phyloP scores from a whole-genome alignment of 2,888 invertebrate species.

The Apantesis nais region DNA sequence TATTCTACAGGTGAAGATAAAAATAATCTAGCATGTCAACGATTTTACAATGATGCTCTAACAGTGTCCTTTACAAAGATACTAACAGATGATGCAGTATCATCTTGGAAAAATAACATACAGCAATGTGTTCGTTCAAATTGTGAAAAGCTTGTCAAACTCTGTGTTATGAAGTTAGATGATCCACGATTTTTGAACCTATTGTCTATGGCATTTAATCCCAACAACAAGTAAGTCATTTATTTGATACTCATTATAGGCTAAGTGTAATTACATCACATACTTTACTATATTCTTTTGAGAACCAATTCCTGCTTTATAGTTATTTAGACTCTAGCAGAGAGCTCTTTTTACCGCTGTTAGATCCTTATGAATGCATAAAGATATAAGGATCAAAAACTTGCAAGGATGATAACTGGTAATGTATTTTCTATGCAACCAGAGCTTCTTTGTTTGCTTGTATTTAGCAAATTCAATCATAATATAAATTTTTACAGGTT shows the following conservation, averaged over 20 bases:
- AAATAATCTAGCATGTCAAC: slow-evolving; percentile 95
- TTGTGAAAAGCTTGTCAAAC: slow-evolving; percentile 95
- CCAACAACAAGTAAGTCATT: slow-evolving; percentile 93
- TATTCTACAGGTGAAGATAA: slow-evolving; percentile 90
- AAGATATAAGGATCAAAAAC: not conserved
- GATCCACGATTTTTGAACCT: slow-evolving; percentile 97
- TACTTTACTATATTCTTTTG: not conserved
- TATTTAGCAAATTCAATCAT: not conserved
- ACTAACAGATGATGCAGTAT: slow-evolving; percentile 98
- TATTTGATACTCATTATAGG: slow-evolving; percentile 3
- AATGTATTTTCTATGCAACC: not conserved
- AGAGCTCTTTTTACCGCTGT: not conserved
- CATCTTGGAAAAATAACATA: slow-evolving; percentile 98
- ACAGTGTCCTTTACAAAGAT: slow-evolving; percentile 98
- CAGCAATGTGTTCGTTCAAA: slow-evolving; percentile 97
- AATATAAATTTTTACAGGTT: slow-evolving; percentile 85
- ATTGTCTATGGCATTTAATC: slow-evolving; percentile 97
- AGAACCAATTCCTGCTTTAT: not conserved
- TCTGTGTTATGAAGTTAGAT: slow-evolving; percentile 97
- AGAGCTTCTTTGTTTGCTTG: no score
- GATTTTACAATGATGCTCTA: slow-evolving; percentile 97
- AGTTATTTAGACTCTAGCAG: not conserved
- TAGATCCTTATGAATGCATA: not conserved
- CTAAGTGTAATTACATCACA: not conserved
- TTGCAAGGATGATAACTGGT: not conserved